phyloP scores from a whole-genome alignment of 2,888 invertebrate genomes.

The Lasius fuliginosus region DNA sequence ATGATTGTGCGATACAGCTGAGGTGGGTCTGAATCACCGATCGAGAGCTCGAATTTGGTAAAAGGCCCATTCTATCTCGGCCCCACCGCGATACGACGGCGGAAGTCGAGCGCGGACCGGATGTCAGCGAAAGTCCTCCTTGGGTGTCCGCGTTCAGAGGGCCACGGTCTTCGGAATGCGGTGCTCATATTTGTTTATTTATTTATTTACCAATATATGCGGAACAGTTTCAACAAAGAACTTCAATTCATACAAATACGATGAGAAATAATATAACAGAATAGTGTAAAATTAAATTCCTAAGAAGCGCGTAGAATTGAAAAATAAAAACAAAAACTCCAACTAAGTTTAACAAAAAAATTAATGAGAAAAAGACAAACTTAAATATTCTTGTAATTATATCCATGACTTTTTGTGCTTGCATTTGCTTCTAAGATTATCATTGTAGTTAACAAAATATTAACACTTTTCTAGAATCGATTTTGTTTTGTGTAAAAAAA shows the following conservation, averaged over 20 bases:
- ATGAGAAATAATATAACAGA: background rate
- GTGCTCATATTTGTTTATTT: background rate
- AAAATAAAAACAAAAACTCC: background rate
- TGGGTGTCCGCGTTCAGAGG: slow-evolving; percentile 60
- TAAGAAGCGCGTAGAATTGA: background rate
- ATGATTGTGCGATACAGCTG: slow-evolving; percentile 68
- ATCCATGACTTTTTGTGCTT: background rate
- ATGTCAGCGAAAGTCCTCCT: slow-evolving; percentile 77
- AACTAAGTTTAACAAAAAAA: background rate
- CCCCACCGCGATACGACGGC: slow-evolving; percentile 55
- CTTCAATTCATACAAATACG: background rate
- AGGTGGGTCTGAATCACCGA: slow-evolving; percentile 78
- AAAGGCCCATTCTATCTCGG: slow-evolving; percentile 49
- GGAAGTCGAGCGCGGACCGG: slow-evolving; percentile 70
- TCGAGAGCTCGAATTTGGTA: slow-evolving; percentile 31
- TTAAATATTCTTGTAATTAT: no score
- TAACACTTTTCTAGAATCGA: background rate
- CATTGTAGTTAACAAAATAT: background rate
- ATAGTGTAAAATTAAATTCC: no score
- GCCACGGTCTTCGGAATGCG: slow-evolving; percentile 43
- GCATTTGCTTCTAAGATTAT: slow-evolving; percentile 15
- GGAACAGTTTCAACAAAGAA: background rate
- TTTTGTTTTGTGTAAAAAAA: background rate
- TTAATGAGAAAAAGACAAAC: background rate
- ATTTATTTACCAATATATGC: background rate